These are phyloP conservation scores for Girardinichthys multiradiatus DNA, from an alignment of 2,113 vertebrate genomes.

Conservation along the genomic window DNA sequence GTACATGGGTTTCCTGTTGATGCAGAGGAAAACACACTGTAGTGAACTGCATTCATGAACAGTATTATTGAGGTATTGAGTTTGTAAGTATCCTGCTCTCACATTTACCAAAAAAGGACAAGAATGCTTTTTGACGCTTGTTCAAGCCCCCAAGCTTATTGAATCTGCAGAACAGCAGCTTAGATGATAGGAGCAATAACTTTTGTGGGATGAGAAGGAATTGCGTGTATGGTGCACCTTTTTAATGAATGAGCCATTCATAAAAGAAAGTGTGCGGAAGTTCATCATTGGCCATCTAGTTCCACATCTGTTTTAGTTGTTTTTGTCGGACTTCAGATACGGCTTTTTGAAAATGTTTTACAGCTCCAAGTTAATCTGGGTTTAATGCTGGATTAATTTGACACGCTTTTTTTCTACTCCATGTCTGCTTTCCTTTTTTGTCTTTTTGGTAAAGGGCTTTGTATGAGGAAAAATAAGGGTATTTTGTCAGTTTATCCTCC, in stretches of 20 bases:
- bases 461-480: background rate
- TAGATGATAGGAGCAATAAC: background rate
- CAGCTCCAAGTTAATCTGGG: slow-evolving; percentile 46
- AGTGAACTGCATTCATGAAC: slow-evolving; percentile 57
- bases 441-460: slow-evolving; percentile 19
- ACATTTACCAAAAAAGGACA: slow-evolving; percentile 56
- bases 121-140: slow-evolving; percentile 35
- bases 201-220: too few species aligned
- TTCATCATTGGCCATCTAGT: background rate
- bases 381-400: slow-evolving; percentile 53
- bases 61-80: slow-evolving; percentile 57
- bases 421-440: background rate
- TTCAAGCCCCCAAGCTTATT: slow-evolving; percentile 25
- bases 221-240: background rate
- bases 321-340: slow-evolving; percentile 4
- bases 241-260: slow-evolving; percentile 13
- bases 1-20: slow-evolving; percentile 29
- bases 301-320: slow-evolving; percentile 1
- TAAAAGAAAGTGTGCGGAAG: slow-evolving; percentile 17
- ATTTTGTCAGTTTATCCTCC: slow-evolving; percentile 33
- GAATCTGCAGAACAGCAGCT: slow-evolving; percentile 22
- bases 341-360: slow-evolving; percentile 16
- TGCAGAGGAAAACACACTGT: slow-evolving; percentile 57
- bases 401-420: slow-evolving; percentile 25
- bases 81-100: slow-evolving; percentile 46